Percentiles rank a stretch among this genome's conserved stretches.
Evolutionary conservation across 1,140 invertebrate species (phyloP).

Genomic region (Aphelinus atriplicis): DNA sequence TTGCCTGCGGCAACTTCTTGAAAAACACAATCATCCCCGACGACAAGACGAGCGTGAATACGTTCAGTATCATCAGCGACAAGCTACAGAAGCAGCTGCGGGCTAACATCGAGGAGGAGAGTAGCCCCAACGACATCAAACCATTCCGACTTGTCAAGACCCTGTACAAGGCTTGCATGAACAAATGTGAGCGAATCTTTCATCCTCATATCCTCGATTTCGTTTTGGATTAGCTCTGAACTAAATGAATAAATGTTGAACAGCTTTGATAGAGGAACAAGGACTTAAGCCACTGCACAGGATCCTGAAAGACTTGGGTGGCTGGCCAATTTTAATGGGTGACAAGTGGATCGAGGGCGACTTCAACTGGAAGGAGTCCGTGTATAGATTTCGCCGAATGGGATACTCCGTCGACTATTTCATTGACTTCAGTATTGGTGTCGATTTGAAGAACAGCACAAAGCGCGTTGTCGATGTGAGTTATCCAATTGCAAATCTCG

Average conservation of each 20-base stretch:
- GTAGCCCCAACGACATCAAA: slow-evolving; percentile 72
- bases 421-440: slow-evolving; percentile 89
- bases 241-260: too few relatives aligned
- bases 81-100: slow-evolving; percentile 81
- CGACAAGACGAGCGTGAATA: slow-evolving; percentile 78
- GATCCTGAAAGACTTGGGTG: slow-evolving; percentile 82
- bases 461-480: slow-evolving; percentile 87
- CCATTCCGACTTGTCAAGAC: slow-evolving; percentile 80
- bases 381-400: slow-evolving; percentile 79
- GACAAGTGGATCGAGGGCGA: slow-evolving; percentile 76
- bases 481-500: slow-evolving; percentile 37
- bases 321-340: slow-evolving; percentile 89
- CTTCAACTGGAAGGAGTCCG: slow-evolving; percentile 84
- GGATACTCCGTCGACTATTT: slow-evolving; percentile 93
- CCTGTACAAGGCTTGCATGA: slow-evolving; percentile 85
- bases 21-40: slow-evolving; percentile 75
- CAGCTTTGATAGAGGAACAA: slow-evolving; percentile 77
- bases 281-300: slow-evolving; percentile 77
- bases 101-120: slow-evolving; percentile 76
- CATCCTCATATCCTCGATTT: too few relatives aligned
- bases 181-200: slow-evolving; percentile 73
- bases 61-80: slow-evolving; percentile 83
- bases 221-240: too few relatives aligned
- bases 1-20: slow-evolving; percentile 68
- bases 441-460: slow-evolving; percentile 92